These are phyloP conservation scores for Podarcis cretensis DNA, from an alignment of 2,113 vertebrate species.

Conservation along the genomic window DNA sequence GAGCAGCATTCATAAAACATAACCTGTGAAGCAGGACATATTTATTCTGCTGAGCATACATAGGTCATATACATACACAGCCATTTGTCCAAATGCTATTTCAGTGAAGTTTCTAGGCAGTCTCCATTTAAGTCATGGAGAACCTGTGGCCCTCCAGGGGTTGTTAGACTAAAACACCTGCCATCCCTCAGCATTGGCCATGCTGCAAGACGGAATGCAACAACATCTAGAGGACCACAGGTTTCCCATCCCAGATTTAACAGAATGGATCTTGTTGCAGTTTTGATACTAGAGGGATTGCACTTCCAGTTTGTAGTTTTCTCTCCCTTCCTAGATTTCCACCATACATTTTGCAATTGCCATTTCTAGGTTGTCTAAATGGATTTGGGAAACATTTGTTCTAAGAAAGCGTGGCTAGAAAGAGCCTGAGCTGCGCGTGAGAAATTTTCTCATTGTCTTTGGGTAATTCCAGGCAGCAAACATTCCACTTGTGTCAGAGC, in stretches of 20 bases:
- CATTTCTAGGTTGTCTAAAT: constrained; percentile 40
- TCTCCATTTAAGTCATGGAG: background rate
- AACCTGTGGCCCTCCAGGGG: no score
- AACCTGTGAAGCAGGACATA: background rate
- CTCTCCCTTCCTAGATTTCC: constrained; percentile 30
- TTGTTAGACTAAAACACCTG: no score
- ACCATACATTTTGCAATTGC: constrained; percentile 49
- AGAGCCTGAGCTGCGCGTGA: constrained; percentile 42
- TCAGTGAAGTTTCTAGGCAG: background rate
- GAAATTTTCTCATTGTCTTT: constrained; percentile 65
- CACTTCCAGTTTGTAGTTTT: background rate
- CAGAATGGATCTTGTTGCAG: background rate
- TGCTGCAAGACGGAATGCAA: no score
- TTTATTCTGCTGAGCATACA: background rate
- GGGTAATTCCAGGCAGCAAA: constrained; percentile 87
- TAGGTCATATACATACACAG: background rate
- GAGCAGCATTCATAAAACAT: background rate
- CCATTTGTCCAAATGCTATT: background rate
- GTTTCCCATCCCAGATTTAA: no score
- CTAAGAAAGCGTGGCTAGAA: constrained; percentile 43
- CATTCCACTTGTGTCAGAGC: constrained; percentile 94
- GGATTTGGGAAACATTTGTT: constrained; percentile 53
- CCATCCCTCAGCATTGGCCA: no score
- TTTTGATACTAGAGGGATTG: background rate
- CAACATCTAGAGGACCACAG: no score